Base-by-base conservation (phyloP, 2,113 vertebrate genomes). In the Tachysurus fulvidraco region DNA sequence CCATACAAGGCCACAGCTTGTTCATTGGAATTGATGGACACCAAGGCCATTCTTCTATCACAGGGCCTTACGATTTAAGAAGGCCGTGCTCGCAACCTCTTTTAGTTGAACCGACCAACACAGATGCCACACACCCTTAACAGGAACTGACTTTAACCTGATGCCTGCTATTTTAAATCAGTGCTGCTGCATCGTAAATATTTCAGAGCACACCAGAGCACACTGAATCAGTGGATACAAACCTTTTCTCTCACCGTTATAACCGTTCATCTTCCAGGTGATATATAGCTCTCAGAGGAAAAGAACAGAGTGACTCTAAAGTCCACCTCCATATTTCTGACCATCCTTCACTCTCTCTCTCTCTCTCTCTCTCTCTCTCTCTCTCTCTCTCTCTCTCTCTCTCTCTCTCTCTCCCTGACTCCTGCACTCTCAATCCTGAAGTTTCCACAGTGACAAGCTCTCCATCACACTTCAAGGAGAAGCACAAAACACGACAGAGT, bases 401-500 rank as follows among this genome's bases (percentile, higher is more conserved):
- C 23, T 90, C n/a, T 60, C 57, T 88, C 60, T 76, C 69, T 54
- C 86, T 67, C 88, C 82, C 50, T n/a, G 55, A 88, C 91, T 91
- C 89, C 87, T 73, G 87, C 64, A 73, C 80, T 73, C 88, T 81
- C 62, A 90, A 88, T 85, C 89, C 91, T 89, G 87, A 88, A 90
- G 62, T 88, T 92, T 87, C 89, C 81, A 87, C 89, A 86, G 88
- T 86, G 90, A 91, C 92, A 93, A 91, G 93, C 91, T 92, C 93
- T 93, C 91, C 90, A 94, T 94, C 93, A 92, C 87, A 89, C 89
- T 92, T 93, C 93, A 93, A 94, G 92, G 92, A 93, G 90, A 93
- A 87, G 83, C 88, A 77, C 81, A 87, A 87, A 77, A 65, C 81
- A 83, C 50, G 69, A 36, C 65, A 1, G 8, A 55, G 50, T n/a